These are phyloP conservation scores for Scaptomyza parva DNA, from an alignment of 2,888 invertebrate genomes.

Conservation along the genomic window DNA sequence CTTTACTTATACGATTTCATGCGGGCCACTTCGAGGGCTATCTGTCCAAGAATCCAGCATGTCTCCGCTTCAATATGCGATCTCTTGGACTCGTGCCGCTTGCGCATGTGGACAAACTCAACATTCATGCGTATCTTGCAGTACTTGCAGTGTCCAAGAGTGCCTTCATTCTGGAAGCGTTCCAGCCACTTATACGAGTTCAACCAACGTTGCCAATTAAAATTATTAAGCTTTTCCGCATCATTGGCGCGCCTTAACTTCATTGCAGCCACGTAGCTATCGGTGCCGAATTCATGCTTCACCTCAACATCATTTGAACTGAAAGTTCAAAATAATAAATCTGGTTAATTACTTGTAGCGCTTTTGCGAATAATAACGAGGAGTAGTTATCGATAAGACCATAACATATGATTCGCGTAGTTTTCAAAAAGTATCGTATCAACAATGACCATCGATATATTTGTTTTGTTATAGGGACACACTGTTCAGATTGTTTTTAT, in stretches of 20 bases:
- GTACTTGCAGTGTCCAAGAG: conserved; percentile 70
- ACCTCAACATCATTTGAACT: conserved; percentile 50
- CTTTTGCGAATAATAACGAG: no score
- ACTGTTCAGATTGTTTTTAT: conserved; percentile 45
- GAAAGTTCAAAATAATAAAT: no score
- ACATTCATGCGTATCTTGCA: conserved; percentile 74
- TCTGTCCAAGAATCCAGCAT: no score
- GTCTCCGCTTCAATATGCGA: no score
- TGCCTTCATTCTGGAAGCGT: conserved; percentile 58
- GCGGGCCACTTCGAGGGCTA: no score
- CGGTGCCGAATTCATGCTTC: conserved; percentile 76
- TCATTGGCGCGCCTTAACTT: conserved; percentile 67
- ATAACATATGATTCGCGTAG: no score
- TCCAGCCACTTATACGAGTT: conserved; percentile 67
- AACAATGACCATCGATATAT: conserved; percentile 14
- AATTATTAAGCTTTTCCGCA: conserved; percentile 68
- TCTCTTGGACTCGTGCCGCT: conserved; percentile 73
- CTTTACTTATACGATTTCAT: conserved; percentile 99
- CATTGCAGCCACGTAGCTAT: conserved; percentile 60
- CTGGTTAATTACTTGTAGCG: conserved; percentile 41
- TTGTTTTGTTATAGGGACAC: conserved; percentile 27
- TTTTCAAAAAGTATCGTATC: no score
- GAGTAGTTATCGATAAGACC: no score
- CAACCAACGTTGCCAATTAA: conserved; percentile 78
- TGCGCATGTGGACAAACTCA: conserved; percentile 74